Evolutionary conservation across 2,888 invertebrate genomes (phyloP), one percentile per base, ranked within the genome.

Genomic region (Xestia sexstrigata): DNA sequence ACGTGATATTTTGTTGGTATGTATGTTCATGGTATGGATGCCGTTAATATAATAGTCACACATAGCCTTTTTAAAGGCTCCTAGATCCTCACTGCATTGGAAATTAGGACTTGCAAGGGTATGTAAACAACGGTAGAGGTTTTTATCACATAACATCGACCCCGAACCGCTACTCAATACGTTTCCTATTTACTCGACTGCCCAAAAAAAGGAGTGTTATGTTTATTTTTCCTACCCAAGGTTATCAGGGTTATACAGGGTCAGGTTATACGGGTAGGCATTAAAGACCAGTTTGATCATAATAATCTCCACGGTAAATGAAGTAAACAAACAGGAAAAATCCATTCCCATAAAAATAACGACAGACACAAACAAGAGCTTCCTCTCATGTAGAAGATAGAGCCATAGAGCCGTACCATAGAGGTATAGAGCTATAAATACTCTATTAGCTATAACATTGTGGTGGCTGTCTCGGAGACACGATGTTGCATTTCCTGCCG

Each of bases 401-500:
- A 82, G 81, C 55, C 79, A 73, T 83, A 79, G 63, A 73, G 35
- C 26, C 17, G 26, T 47, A 58, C 7, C 65, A 73, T 68, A 74
- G 77, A 68, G 47, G 23, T 62, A 73, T 70, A 76, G 69, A 77
- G 69, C 68, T 81, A 79, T 83, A 81, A 78, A 79, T 76, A 79
- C 76, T 26, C 72, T 78, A 84, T 81, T 81, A 82, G 76, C 77
- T 76, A 78, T 78, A 82, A 83, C 73, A 81, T 79, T 79, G 87
- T 84, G 80, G 77, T 60, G 67, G n/a, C 69, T 81, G 81, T 83
- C 83, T 78, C 62, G 68, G 69, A 80, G 76, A 78, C 70, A 83
- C 78, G 85, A 79, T 74, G 76, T 63, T 82, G 83, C 83, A 76
- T 90, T 90, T 90, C 90, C 90, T 90, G 86, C 74, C 85, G 83